Conservation (phyloP, 2,888 invertebrate species). For the Thalpophila matura region DNA sequence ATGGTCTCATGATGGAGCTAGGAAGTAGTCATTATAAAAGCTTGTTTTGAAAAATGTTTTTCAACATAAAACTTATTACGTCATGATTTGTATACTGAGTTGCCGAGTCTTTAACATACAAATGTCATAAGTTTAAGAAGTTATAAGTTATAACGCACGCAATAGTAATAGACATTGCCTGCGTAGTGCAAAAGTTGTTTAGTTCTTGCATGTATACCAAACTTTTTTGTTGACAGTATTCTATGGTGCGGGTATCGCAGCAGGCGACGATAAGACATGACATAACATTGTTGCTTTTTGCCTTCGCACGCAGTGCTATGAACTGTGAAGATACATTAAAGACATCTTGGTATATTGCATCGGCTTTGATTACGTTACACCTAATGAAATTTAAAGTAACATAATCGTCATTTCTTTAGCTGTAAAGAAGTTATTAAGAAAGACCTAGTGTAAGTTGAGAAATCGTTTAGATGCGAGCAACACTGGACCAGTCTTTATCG, state of each 20-base stretch:
- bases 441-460: not conserved
- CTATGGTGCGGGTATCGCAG: constrained; percentile 7
- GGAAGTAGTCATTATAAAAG: no score
- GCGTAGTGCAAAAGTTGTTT: not conserved
- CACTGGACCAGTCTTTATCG: no score
- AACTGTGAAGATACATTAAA: constrained; percentile 1
- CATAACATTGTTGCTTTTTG: constrained; percentile 30
- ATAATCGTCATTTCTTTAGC: not conserved
- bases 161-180: not conserved
- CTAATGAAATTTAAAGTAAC: not conserved
- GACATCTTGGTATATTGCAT: not conserved
- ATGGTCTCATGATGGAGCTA: no score
- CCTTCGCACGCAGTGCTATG: constrained; percentile 3
- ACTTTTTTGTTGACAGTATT: constrained; percentile 1
- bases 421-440: not conserved
- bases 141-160: not conserved
- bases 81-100: no score
- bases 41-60: no score
- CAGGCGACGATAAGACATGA: constrained; percentile 6
- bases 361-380: not conserved
- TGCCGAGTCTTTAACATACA: no score
- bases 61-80: no score
- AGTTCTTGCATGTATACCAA: not conserved
- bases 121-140: no score
- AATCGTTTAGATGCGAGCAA: no score